phyloP scores from a whole-genome alignment of 1,140 invertebrate genomes.

The Brachionus rotundiformis region DNA sequence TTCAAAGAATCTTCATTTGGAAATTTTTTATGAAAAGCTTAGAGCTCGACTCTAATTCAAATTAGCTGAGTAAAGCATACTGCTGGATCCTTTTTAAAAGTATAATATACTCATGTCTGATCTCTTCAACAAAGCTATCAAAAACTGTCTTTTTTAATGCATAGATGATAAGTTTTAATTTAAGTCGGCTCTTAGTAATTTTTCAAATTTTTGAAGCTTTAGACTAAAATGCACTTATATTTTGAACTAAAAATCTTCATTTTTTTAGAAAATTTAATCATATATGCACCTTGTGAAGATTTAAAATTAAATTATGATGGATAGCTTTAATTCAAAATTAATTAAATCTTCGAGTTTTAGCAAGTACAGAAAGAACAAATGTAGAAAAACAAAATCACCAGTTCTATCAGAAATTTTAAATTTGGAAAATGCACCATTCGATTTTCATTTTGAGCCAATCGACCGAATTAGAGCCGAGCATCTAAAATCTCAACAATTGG shows the following conservation, averaged over 20 bases:
- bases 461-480: background rate
- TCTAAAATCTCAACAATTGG: background rate
- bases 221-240: conserved; percentile 27
- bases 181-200: background rate
- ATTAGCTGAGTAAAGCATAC: background rate
- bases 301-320: conserved; percentile 2
- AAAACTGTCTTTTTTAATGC: background rate
- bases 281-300: background rate
- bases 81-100: background rate
- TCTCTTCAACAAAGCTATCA: background rate
- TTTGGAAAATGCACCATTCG: background rate
- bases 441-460: conserved; percentile 17
- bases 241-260: background rate
- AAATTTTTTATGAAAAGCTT: background rate
- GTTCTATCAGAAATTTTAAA: conserved; percentile 43
- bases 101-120: background rate
- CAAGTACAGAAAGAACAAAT: conserved; percentile 25
- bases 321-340: background rate
- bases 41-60: background rate
- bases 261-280: conserved; percentile 16
- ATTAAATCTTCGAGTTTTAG: background rate
- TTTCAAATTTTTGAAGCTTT: background rate
- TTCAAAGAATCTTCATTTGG: background rate
- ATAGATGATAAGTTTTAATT: background rate
- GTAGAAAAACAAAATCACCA: background rate